These are phyloP conservation scores for Abramis brama DNA, from an alignment of 2,113 vertebrate species.

Conservation along the genomic window DNA sequence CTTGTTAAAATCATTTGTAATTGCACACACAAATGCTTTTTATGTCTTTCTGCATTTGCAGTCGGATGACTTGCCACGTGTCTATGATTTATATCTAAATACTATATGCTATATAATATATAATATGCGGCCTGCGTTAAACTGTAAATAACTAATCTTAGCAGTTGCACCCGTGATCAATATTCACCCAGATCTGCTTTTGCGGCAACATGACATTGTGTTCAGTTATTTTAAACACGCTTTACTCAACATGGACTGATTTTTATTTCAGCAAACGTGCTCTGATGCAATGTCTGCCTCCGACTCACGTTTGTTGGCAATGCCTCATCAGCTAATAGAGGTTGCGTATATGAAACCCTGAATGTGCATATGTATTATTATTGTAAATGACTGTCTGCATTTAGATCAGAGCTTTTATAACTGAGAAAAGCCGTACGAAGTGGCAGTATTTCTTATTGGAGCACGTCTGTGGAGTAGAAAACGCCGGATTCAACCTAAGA, in stretches of 20 bases:
- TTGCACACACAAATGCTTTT: background rate
- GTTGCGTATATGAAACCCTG: constrained; percentile 54
- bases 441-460: constrained; percentile 67
- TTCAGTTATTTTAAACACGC: background rate
- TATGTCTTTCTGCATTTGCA: background rate
- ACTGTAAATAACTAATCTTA: constrained; percentile 5
- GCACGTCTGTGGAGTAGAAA: constrained; percentile 9
- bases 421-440: constrained; percentile 52
- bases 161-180: background rate
- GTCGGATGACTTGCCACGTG: background rate
- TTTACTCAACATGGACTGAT: background rate
- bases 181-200: constrained; percentile 14
- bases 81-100: background rate
- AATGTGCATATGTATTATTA: constrained; percentile 66
- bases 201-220: background rate
- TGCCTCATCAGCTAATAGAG: constrained; percentile 51
- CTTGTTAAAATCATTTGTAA: constrained; percentile 21
- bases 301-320: background rate
- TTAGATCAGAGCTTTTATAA: constrained; percentile 58
- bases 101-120: background rate
- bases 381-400: constrained; percentile 57
- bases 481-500: constrained; percentile 23
- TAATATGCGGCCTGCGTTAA: background rate
- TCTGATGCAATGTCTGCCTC: background rate
- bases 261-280: background rate